Evolutionary conservation across 2,797 vertebrate genomes (phyloP), one percentile per base, ranked within the genome.

Genomic region (Moxostoma hubbsi): DNA sequence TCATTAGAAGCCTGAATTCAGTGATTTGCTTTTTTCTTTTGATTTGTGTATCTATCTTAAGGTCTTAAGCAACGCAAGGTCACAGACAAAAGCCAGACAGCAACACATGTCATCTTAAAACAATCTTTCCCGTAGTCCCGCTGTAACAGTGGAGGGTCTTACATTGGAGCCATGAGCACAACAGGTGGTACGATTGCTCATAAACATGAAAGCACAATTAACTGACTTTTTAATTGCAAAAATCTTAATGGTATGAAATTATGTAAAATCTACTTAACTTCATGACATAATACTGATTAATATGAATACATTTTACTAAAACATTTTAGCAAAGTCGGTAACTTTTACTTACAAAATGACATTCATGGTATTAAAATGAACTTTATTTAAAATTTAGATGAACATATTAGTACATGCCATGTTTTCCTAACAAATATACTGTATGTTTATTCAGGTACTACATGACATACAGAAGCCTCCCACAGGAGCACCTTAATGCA

Each of bases 1-100:
- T 88, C 87, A 89, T 90, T 89, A 89, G 83, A 86, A 73, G 76
- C 62, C 83, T 81, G 68, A 78, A 85, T 85, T 86, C 85, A 87
- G 73, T 66, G 81, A 84, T 89, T 85, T 89, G 80, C 81, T 80
- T 78, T 83, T 81, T 89, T 86, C 75, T 84, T 83, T 86, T 81
- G 85, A 81, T 84, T 85, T 74, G 82, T 84, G 84, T 85, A 83
- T 85, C 85, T 87, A 83, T 84, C 84, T 84, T 86, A 89, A 86
- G 63, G 76, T 79, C 79, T 86, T 83, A 86, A 24, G 69, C 43
- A 63, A 64, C 77, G 68, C 65, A 68, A 79, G 80, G 80, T 87
- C 66, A 86, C 59, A 49, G 57, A 79, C 62, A 83, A 79, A 83
- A 83, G n/a, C 65, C 72, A 84, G 80, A 82, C 79, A 83, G 69